Conservation (phyloP, 2,888 invertebrate genomes). For the Macrosoma leucophasiata region DNA sequence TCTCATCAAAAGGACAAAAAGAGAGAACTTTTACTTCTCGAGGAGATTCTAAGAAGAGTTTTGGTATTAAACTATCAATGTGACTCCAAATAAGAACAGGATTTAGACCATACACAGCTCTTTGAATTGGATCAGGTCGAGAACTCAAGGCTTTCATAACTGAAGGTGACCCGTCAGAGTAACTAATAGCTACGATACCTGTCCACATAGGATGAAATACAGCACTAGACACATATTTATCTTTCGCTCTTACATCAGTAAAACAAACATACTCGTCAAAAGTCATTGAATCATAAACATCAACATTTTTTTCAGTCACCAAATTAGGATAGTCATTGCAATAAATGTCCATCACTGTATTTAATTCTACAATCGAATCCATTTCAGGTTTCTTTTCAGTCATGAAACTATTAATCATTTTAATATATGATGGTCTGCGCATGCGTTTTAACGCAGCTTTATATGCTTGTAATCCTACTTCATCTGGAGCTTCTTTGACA, state of each 20-base stretch:
- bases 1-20: conserved; percentile 82
- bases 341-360: conserved; percentile 77
- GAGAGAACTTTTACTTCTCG: conserved; percentile 79
- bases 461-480: conserved; percentile 46
- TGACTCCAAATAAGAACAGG: conserved; percentile 86
- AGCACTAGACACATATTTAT: conserved; percentile 79
- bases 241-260: conserved; percentile 79
- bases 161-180: conserved; percentile 74
- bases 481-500: conserved; percentile 38
- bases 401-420: conserved; percentile 48
- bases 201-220: conserved; percentile 84
- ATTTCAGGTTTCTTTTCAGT: conserved; percentile 39
- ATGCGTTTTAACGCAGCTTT: conserved; percentile 45
- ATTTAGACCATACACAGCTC: conserved; percentile 77
- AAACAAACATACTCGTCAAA: conserved; percentile 78
- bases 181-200: conserved; percentile 81
- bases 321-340: conserved; percentile 77
- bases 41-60: conserved; percentile 80
- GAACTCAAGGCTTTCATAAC: conserved; percentile 54
- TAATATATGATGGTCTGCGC: conserved; percentile 56
- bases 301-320: conserved; percentile 43
- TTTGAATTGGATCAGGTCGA: conserved; percentile 64
- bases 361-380: conserved; percentile 55
- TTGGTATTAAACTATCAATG: conserved; percentile 80
- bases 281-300: conserved; percentile 49